Conservation (phyloP, 2,888 invertebrate genomes). For the Eupithecia subfuscata region DNA sequence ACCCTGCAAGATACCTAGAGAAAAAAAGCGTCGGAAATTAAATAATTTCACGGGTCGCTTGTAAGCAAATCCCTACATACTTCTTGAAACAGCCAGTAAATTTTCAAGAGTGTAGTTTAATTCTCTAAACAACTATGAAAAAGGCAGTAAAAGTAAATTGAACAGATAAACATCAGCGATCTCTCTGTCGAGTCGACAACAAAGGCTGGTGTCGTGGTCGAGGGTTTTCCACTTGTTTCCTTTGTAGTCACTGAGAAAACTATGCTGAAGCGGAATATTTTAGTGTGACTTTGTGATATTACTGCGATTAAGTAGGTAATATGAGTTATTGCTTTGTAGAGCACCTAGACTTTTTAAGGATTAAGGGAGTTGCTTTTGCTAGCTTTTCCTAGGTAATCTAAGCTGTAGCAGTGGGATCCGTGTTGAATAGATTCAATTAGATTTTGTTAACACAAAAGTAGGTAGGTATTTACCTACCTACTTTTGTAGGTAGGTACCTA, state of each 20-base stretch:
- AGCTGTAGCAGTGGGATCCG: no score
- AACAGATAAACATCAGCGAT: conserved; percentile 30
- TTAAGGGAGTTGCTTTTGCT: not conserved
- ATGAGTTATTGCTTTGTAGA: not conserved
- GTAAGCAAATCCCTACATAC: not conserved
- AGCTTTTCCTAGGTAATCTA: no score
- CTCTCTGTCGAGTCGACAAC: conserved; percentile 21
- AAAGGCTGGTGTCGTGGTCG: conserved; percentile 22
- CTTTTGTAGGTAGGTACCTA: no score
- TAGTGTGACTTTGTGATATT: not conserved
- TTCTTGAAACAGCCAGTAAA: conserved; percentile 6
- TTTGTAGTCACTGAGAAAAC: conserved; percentile 5
- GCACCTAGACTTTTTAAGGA: no score
- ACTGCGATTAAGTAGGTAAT: not conserved
- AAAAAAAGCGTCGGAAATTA: not conserved
- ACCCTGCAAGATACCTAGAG: not conserved
- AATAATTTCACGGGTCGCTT: conserved; percentile 6
- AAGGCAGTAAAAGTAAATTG: conserved; percentile 35
- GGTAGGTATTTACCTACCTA: no score
- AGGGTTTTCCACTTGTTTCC: not conserved
- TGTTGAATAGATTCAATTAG: no score
- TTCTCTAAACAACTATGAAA: conserved; percentile 18
- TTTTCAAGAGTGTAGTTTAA: conserved; percentile 4
- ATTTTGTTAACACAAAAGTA: no score
- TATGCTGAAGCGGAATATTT: not conserved